A percentile compares a stretch with the other conserved stretches of the same genome.
These are phyloP conservation scores for Cliona cf. orientalis DNA, from an alignment of 37 sponge, comb jelly and placozoan genomes.

Conservation along the genomic window DNA sequence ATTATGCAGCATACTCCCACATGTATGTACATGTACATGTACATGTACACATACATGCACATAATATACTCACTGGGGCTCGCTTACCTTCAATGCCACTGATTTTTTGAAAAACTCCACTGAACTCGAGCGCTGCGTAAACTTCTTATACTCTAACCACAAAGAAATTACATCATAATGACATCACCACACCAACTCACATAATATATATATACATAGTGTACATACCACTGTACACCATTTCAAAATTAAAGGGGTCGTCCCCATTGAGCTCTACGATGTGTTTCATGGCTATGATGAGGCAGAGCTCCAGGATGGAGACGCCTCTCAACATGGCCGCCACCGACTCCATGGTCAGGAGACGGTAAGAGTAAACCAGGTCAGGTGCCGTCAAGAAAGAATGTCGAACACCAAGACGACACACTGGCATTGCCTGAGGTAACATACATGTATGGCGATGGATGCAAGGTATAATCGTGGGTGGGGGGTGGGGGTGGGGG, in stretches of 20 bases:
- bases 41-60: no score
- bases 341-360: conserved; percentile 35
- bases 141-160: conserved; percentile 66
- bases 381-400: conserved; percentile 35
- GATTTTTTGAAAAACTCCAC: conserved; percentile 49
- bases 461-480: no score
- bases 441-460: no score
- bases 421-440: conserved; percentile 52
- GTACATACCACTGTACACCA: conserved; percentile 79
- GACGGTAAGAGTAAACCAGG: conserved; percentile 15
- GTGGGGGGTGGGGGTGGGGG: no score
- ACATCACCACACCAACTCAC: background rate
- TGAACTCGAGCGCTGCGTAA: conserved; percentile 43
- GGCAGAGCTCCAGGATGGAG: conserved; percentile 77
- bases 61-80: no score
- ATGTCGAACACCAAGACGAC: conserved; percentile 11
- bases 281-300: conserved; percentile 79
- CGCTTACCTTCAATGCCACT: conserved; percentile 66
- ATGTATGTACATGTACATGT: no score
- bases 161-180: background rate
- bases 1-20: no score
- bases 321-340: conserved; percentile 48
- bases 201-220: background rate
- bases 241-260: conserved; percentile 90
- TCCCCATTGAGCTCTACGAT: conserved; percentile 36